Percentiles rank a stretch among this genome's conserved stretches.
These are phyloP conservation scores for Teinopalpus imperialis DNA, from an alignment of 2,888 invertebrate species.

Conservation along the genomic window DNA sequence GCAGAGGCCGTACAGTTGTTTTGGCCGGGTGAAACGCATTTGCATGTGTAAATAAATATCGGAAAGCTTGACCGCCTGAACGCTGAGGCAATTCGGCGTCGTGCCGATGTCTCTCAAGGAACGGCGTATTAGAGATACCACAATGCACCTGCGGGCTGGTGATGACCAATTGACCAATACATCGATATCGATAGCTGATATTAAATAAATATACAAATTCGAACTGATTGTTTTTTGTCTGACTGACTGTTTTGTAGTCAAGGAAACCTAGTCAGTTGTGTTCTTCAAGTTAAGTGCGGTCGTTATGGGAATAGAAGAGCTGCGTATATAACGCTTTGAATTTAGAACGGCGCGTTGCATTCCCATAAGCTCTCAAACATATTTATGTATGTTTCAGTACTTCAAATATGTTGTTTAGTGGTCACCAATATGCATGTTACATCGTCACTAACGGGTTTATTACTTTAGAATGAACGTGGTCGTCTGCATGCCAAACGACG, in stretches of 20 bases:
- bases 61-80: constrained; percentile 43
- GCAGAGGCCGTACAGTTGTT: constrained; percentile 33
- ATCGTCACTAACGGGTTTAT: constrained; percentile 75
- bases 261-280: not conserved
- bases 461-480: constrained; percentile 65
- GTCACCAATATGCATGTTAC: constrained; percentile 66
- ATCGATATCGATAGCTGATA: constrained; percentile 49
- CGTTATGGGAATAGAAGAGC: constrained; percentile 8
- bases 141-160: constrained; percentile 52
- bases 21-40: constrained; percentile 43
- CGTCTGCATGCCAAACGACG: constrained; percentile 76
- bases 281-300: constrained; percentile 4
- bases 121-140: constrained; percentile 41
- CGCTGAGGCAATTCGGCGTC: constrained; percentile 38
- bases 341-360: constrained; percentile 31
- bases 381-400: constrained; percentile 31
- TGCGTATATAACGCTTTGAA: constrained; percentile 23
- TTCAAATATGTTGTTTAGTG: constrained; percentile 40
- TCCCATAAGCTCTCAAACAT: constrained; percentile 20
- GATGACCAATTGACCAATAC: constrained; percentile 29
- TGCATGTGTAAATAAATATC: constrained; percentile 72
- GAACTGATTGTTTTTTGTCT: too few relatives aligned
- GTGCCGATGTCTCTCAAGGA: constrained; percentile 43
- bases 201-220: too few relatives aligned
- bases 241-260: too few relatives aligned